Evolutionary conservation across 2,888 invertebrate genomes (phyloP).

Genomic region (Drosophila paramelanica): DNA sequence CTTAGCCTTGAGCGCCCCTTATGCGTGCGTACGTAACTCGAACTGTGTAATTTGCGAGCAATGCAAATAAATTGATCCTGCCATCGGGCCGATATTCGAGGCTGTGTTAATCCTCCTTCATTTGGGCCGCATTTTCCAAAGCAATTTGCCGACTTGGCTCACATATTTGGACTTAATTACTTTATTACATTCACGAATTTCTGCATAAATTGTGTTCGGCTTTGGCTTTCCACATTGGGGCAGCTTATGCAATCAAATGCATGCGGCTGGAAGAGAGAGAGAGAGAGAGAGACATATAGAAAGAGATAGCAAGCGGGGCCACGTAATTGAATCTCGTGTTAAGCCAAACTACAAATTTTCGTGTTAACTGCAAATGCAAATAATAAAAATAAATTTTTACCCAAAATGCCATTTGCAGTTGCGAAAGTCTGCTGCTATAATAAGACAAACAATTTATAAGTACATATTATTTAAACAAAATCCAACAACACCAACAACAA

Average conservation of each 20-base stretch:
- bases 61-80: constrained; percentile 38
- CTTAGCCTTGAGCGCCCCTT: background rate
- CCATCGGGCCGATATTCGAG: constrained; percentile 2
- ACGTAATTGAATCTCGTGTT: constrained; percentile 56
- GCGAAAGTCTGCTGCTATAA: constrained; percentile 40
- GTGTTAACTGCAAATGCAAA: constrained; percentile 62
- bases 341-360: constrained; percentile 46
- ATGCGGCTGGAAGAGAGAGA: constrained; percentile 22
- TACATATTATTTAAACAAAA: constrained; percentile 60
- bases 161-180: constrained; percentile 62
- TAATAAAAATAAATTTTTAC: constrained; percentile 37
- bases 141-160: constrained; percentile 29
- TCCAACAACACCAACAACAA: constrained; percentile 3
- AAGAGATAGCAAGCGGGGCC: background rate
- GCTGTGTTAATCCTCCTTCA: constrained; percentile 8
- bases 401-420: constrained; percentile 42
- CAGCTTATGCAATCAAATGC: constrained; percentile 53
- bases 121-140: constrained; percentile 1
- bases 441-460: constrained; percentile 41
- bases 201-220: constrained; percentile 49
- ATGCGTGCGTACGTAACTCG: too few species aligned
- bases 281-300: background rate
- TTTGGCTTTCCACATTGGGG: constrained; percentile 27
- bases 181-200: constrained; percentile 56
- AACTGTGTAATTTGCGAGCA: too few species aligned